A percentile compares a stretch with the other conserved stretches of the same genome.
Evolutionary conservation across 2,888 invertebrate species (phyloP).

Genomic region (Drosophila mimica): DNA sequence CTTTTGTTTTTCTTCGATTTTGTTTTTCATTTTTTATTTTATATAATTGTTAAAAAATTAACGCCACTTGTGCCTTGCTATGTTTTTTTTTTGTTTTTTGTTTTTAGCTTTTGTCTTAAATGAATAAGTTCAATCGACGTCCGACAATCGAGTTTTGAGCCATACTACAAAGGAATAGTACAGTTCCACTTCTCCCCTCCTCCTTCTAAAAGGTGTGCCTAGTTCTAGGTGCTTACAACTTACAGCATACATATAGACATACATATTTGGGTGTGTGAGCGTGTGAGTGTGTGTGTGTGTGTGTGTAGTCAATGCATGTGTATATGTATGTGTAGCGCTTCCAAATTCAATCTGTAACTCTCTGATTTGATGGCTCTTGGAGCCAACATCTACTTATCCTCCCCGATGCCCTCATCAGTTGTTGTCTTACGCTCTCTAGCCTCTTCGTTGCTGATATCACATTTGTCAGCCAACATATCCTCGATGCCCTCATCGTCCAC

Average conservation of each 20-base stretch:
- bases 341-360: constrained; percentile 58
- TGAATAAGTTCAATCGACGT: constrained; percentile 36
- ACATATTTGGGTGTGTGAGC: constrained; percentile 37
- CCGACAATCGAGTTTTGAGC: constrained; percentile 6
- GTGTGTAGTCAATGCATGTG: constrained; percentile 8
- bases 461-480: constrained; percentile 85
- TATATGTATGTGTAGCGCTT: constrained; percentile 49
- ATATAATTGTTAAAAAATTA: constrained; percentile 77
- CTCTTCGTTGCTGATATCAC: constrained; percentile 84
- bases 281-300: constrained; percentile 16
- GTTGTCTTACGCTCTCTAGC: constrained; percentile 81
- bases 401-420: constrained; percentile 84
- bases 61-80: constrained; percentile 62
- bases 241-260: constrained; percentile 25
- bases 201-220: constrained; percentile 32
- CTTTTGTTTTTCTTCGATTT: constrained; percentile 30
- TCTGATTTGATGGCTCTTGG: constrained; percentile 49
- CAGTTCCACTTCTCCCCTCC: background rate
- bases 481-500: constrained; percentile 84
- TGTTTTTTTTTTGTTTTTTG: constrained; percentile 10
- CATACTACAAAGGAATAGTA: constrained; percentile 14
- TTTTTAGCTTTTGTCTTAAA: constrained; percentile 26
- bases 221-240: constrained; percentile 56
- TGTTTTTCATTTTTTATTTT: constrained; percentile 25
- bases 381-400: constrained; percentile 80